Conservation (phyloP, 1,140 invertebrate species). For the Uloborus diversus region DNA sequence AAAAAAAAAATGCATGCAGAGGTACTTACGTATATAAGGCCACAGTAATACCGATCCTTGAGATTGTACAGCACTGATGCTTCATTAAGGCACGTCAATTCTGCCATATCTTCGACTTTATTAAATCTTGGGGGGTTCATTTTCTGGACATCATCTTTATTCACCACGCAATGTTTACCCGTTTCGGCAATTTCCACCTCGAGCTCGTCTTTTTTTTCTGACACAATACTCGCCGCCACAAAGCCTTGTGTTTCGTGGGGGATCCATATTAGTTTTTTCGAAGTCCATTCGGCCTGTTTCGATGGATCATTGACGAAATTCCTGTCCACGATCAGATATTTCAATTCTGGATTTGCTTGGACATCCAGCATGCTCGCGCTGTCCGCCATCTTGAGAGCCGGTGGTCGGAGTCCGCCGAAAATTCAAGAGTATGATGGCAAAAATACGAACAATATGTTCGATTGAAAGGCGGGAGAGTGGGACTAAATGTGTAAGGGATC, state of each 20-base stretch:
- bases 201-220: slow-evolving; percentile 92
- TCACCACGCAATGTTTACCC: slow-evolving; percentile 86
- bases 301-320: slow-evolving; percentile 95
- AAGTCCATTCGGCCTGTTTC: slow-evolving; percentile 98
- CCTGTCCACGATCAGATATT: slow-evolving; percentile 91
- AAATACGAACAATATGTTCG: not conserved
- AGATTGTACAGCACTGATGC: slow-evolving; percentile 99
- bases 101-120: slow-evolving; percentile 99
- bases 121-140: slow-evolving; percentile 99
- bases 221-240: slow-evolving; percentile 93
- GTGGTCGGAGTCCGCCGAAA: slow-evolving; percentile 21
- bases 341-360: slow-evolving; percentile 91
- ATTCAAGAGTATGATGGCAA: slow-evolving; percentile 67
- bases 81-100: slow-evolving; percentile 98
- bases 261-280: slow-evolving; percentile 97
- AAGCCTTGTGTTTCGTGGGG: slow-evolving; percentile 97
- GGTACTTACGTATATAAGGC: slow-evolving; percentile 97
- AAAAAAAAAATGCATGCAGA: not conserved
- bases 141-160: slow-evolving; percentile 98
- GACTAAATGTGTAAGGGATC: slow-evolving; percentile 1
- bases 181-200: slow-evolving; percentile 97
- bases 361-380: slow-evolving; percentile 45
- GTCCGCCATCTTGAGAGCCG: slow-evolving; percentile 55
- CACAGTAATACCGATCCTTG: slow-evolving; percentile 99
- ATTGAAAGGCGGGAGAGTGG: not conserved